Evolutionary conservation across 1,140 invertebrate species (phyloP).

Genomic region (Drosophila baimaii): DNA sequence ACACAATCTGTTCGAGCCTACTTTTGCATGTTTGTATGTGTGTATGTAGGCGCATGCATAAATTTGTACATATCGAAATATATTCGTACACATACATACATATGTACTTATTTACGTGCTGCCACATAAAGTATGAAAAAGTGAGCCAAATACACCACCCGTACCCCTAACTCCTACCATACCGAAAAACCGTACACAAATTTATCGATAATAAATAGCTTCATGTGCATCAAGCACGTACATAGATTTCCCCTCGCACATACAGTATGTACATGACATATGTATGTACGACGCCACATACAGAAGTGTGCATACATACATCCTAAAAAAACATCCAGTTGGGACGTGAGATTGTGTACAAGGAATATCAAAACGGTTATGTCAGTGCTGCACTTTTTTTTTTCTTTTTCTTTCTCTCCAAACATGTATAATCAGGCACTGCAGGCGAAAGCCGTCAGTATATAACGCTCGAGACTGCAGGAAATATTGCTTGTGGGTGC

Average conservation of each 20-base stretch:
- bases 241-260: slow-evolving; percentile 20
- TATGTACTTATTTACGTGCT: slow-evolving; percentile 14
- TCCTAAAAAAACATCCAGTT: slow-evolving; percentile 17
- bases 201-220: slow-evolving; percentile 37
- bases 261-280: slow-evolving; percentile 6
- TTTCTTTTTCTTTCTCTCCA: background rate
- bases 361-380: slow-evolving; percentile 34
- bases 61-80: slow-evolving; percentile 8
- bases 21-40: slow-evolving; percentile 10
- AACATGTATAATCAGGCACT: slow-evolving; percentile 15
- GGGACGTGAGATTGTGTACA: slow-evolving; percentile 22
- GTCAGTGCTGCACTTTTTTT: slow-evolving; percentile 25
- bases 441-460: slow-evolving; percentile 20
- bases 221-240: slow-evolving; percentile 38
- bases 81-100: background rate
- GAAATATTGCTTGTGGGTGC: slow-evolving; percentile 4
- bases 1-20: slow-evolving; percentile 24
- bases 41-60: slow-evolving; percentile 12
- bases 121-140: slow-evolving; percentile 14
- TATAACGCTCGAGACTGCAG: slow-evolving; percentile 6
- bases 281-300: slow-evolving; percentile 5
- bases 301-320: slow-evolving; percentile 13
- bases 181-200: slow-evolving; percentile 28
- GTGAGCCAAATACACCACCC: slow-evolving; percentile 4
- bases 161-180: slow-evolving; percentile 1